phyloP scores from a whole-genome alignment of 2,113 vertebrate genomes.

The Dendrocopos noguchii region DNA sequence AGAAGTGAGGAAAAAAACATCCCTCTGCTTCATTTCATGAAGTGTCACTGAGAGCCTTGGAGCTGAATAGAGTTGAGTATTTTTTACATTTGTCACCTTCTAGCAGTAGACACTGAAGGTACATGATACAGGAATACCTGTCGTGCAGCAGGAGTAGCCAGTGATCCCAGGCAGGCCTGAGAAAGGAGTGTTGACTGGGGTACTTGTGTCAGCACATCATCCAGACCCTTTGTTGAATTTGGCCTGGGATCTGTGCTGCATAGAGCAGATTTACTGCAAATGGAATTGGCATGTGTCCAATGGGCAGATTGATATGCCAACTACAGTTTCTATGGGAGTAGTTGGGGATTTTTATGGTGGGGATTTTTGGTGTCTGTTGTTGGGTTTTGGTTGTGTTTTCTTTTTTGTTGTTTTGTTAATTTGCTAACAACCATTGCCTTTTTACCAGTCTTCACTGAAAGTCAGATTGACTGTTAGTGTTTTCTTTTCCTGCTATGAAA shows the following conservation, averaged over 20 bases:
- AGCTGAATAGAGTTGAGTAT: not conserved
- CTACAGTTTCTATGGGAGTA: not conserved
- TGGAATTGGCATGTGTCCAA: not conserved
- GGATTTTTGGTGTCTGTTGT: accelerated
- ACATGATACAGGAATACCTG: not conserved
- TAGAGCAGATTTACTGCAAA: not conserved
- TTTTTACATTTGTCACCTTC: not conserved
- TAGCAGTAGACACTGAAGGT: not conserved
- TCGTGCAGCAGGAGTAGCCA: not conserved
- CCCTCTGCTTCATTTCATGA: not conserved
- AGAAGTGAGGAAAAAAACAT: not conserved
- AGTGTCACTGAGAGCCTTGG: not conserved
- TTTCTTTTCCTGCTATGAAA: not conserved
- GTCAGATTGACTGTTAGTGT: not conserved
- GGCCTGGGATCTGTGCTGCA: not conserved
- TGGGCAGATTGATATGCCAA: not conserved
- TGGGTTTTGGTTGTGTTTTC: too few relatives aligned
- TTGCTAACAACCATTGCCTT: not conserved
- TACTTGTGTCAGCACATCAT: not conserved
- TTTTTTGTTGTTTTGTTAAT: not conserved
- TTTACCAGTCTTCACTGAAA: not conserved
- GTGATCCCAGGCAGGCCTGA: not conserved
- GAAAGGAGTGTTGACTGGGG: not conserved
- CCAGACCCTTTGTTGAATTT: not conserved
- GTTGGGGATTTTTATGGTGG: not conserved